These are phyloP conservation scores for Tinamus guttatus DNA, from an alignment of 2,113 vertebrate species.

Conservation along the genomic window DNA sequence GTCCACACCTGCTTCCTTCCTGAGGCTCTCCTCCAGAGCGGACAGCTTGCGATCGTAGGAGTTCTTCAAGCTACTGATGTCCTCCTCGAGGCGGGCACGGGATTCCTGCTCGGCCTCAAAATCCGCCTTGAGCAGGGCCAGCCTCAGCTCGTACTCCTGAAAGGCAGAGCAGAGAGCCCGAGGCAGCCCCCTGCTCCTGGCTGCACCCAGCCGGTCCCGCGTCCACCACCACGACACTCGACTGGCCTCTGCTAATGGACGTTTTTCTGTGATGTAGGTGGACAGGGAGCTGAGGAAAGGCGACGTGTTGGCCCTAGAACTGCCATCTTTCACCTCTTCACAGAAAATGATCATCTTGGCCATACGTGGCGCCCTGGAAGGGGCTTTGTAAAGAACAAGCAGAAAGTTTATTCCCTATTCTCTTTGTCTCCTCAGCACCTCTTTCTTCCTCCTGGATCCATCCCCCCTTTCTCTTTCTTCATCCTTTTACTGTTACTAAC, in stretches of 20 bases:
- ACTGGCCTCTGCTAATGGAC: neutral
- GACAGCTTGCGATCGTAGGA: slow-evolving; percentile 83
- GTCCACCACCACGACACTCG: neutral
- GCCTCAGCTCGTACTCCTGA: slow-evolving; percentile 87
- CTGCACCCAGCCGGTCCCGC: fast-evolving
- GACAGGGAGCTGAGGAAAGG: neutral
- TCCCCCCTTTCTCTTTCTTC: neutral
- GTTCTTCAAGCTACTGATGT: slow-evolving; percentile 81
- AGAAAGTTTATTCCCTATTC: neutral
- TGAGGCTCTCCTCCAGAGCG: slow-evolving; percentile 75
- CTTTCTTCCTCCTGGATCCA: neutral
- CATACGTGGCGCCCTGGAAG: neutral
- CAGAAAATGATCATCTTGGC: neutral
- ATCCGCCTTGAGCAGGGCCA: slow-evolving; percentile 84
- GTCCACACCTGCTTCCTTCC: slow-evolving; percentile 58
- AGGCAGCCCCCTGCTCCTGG: neutral
- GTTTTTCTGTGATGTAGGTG: neutral
- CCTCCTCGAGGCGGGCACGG: slow-evolving; percentile 83
- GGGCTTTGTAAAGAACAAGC: neutral
- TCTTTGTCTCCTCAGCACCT: neutral
- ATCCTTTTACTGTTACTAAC: neutral
- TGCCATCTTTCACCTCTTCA: neutral
- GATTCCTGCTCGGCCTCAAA: slow-evolving; percentile 87
- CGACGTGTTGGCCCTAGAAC: neutral
- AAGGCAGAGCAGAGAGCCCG: neutral